A percentile compares a stretch with the other conserved stretches of the same genome.
Evolutionary conservation across 2,797 vertebrate genomes (phyloP).

Genomic region (Paramormyrops hopkinsi): DNA sequence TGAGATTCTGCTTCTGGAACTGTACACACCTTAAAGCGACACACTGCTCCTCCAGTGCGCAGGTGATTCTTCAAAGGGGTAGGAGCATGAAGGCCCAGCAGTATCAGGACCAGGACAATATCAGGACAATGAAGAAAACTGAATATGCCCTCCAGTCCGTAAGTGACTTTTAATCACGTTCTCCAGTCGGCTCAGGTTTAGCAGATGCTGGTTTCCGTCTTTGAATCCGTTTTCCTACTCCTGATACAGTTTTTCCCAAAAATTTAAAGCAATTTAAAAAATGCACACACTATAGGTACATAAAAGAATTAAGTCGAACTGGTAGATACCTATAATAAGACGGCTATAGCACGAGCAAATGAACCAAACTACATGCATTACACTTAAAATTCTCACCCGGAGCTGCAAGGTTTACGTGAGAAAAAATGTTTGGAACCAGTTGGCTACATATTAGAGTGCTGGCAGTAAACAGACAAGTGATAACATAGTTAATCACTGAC

Average conservation of each 20-base stretch:
- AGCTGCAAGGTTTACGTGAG: background rate
- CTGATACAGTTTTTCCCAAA: background rate
- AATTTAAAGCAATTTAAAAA: background rate
- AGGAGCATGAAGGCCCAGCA: slow-evolving; percentile 46
- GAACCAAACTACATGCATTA: background rate
- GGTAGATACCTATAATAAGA: background rate
- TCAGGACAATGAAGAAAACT: slow-evolving; percentile 44
- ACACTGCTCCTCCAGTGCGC: slow-evolving; percentile 28
- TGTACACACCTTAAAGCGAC: background rate
- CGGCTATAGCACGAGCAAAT: background rate
- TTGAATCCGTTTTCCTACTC: background rate
- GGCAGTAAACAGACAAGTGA: background rate
- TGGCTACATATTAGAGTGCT: background rate
- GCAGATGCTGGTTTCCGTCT: background rate
- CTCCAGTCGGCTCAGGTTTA: background rate
- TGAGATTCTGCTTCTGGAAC: background rate
- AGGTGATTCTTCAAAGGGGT: slow-evolving; percentile 45
- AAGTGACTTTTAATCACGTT: slow-evolving; percentile 33
- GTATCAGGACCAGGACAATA: slow-evolving; percentile 46
- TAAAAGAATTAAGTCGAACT: background rate
- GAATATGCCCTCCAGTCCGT: slow-evolving; percentile 52
- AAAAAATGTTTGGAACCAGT: background rate
- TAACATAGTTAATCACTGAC: background rate
- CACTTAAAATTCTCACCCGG: background rate
- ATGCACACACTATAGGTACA: background rate